These are phyloP conservation scores for Phymastichus coffea DNA, from an alignment of 1,140 invertebrate genomes.

Conservation along the genomic window DNA sequence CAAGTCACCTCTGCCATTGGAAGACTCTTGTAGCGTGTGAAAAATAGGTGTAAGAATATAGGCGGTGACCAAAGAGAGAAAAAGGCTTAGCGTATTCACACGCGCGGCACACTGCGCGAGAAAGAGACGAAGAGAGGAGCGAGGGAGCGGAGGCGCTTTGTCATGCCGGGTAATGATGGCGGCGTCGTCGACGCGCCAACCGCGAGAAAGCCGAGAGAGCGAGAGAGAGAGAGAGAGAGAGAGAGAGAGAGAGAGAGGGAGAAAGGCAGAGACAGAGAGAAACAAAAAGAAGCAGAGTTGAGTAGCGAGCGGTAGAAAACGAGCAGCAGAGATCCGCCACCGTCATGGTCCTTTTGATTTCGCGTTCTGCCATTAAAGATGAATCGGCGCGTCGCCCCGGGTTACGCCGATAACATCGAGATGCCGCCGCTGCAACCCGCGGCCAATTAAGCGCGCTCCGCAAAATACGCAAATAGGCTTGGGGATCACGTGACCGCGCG, in stretches of 20 bases:
- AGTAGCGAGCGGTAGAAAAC: too few species aligned
- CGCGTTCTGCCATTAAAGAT: slow-evolving; percentile 35
- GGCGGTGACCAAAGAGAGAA: not conserved
- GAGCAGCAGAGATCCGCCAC: slow-evolving; percentile 34
- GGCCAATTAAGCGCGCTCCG: slow-evolving; percentile 39
- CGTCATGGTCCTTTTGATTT: slow-evolving; percentile 32
- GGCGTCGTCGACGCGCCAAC: slow-evolving; percentile 34
- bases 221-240: not conserved
- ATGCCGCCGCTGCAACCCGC: not conserved
- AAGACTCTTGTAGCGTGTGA: slow-evolving; percentile 25
- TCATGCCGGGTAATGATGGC: slow-evolving; percentile 50
- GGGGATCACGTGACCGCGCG: slow-evolving; percentile 15
- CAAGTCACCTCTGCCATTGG: too few species aligned
- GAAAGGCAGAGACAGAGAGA: too few species aligned
- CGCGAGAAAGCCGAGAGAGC: slow-evolving; percentile 31
- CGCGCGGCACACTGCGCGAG: too few species aligned
- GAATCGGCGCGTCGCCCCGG: slow-evolving; percentile 18
- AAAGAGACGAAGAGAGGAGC: not conserved
- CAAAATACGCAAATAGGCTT: slow-evolving; percentile 37
- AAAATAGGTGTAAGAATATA: slow-evolving; percentile 26
- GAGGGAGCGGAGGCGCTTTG: slow-evolving; percentile 35
- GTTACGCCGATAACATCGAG: slow-evolving; percentile 12
- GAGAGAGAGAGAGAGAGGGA: not conserved
- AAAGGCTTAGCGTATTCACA: not conserved
- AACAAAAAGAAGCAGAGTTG: too few species aligned